Conservation (phyloP, 2,113 vertebrate species). For the Pachypanchax playfairii region DNA sequence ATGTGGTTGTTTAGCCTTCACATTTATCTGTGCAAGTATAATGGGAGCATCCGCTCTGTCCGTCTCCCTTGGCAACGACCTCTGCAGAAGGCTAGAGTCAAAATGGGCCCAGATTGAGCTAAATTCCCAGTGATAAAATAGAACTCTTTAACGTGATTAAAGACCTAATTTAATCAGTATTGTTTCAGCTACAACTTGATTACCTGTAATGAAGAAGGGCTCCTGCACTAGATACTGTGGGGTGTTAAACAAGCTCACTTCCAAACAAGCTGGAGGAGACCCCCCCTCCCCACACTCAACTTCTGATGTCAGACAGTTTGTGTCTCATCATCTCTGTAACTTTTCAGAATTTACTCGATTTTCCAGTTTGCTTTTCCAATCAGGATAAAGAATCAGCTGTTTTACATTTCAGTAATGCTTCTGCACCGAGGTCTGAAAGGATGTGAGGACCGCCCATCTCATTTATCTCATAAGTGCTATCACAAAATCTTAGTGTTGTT, state of each 20-base stretch:
- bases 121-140: conserved; percentile 67
- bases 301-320: background rate
- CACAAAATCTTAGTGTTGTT: background rate
- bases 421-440: background rate
- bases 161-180: conserved; percentile 61
- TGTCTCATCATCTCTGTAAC: background rate
- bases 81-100: conserved; percentile 66
- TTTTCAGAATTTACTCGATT: background rate
- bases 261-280: background rate
- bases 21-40: conserved; percentile 63
- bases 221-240: conserved; percentile 4
- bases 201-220: conserved; percentile 68
- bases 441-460: background rate
- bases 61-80: conserved; percentile 69
- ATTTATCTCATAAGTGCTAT: background rate
- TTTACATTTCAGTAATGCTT: too few relatives aligned
- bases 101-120: conserved; percentile 62
- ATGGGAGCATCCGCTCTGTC: conserved; percentile 42
- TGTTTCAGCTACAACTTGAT: conserved; percentile 68
- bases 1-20: conserved; percentile 42
- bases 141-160: conserved; percentile 67
- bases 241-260: conserved; percentile 4
- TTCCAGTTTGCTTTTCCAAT: background rate
- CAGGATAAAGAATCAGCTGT: background rate
- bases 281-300: background rate